These are phyloP conservation scores for Nothoprocta perdicaria DNA, from an alignment of 2,113 vertebrate species.

Conservation along the genomic window DNA sequence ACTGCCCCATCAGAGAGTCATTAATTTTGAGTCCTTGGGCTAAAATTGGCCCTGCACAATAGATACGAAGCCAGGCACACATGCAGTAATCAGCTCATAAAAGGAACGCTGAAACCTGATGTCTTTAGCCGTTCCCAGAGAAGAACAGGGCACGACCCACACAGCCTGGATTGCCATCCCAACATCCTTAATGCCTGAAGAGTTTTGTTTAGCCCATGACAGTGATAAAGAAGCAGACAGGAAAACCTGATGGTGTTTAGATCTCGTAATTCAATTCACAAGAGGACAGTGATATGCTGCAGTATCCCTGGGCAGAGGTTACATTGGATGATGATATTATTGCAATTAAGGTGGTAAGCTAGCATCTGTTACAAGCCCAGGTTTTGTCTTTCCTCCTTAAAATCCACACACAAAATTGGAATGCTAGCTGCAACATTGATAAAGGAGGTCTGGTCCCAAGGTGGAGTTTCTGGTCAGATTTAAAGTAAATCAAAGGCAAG, in stretches of 20 bases:
- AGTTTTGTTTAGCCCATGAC: constrained; percentile 1
- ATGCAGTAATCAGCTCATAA: not conserved
- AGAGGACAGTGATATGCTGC: not conserved
- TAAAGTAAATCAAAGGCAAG: constrained; percentile 55
- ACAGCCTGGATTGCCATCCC: not conserved
- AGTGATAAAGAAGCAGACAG: constrained; percentile 19
- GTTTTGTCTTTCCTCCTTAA: constrained; percentile 24
- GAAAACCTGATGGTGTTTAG: constrained; percentile 9
- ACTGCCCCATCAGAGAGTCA: not conserved
- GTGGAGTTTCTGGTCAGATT: constrained; percentile 11
- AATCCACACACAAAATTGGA: not conserved
- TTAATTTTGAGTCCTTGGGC: not conserved
- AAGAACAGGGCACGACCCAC: not conserved
- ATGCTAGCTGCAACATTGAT: constrained; percentile 2
- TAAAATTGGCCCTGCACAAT: not conserved
- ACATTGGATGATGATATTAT: not conserved
- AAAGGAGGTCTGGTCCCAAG: constrained; percentile 31
- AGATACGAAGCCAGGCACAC: not conserved
- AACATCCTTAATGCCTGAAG: not conserved
- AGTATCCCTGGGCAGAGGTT: constrained; percentile 19
- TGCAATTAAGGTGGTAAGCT: not conserved
- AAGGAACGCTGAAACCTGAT: not conserved
- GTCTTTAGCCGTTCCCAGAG: constrained; percentile 2
- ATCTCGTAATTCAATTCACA: constrained; percentile 36
- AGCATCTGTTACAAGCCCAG: not conserved